Percentiles rank a stretch among this genome's conserved stretches.
These are phyloP conservation scores for Sclerurus mexicanus DNA, from an alignment of 2,113 vertebrate genomes.

Conservation along the genomic window DNA sequence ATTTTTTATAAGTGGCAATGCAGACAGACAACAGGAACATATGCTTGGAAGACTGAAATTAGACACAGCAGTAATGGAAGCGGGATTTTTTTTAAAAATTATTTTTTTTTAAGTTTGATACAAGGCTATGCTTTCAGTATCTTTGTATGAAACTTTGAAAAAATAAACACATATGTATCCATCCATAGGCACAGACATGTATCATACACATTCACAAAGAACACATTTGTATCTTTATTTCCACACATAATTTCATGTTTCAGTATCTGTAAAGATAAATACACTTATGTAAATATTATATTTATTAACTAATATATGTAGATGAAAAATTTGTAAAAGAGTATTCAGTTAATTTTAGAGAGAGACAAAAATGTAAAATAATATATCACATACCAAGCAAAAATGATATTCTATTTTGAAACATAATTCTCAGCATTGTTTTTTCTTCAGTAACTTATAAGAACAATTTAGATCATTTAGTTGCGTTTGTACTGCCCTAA, in stretches of 20 bases:
- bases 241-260: background rate
- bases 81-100: accelerated
- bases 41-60: slow-evolving; percentile 5
- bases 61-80: background rate
- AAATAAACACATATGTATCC: accelerated
- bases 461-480: background rate
- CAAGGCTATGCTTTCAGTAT: accelerated
- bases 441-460: background rate
- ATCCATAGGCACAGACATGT: accelerated
- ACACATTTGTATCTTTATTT: background rate
- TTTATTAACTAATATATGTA: background rate
- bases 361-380: background rate
- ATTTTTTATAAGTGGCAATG: background rate
- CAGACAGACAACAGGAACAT: background rate
- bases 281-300: background rate
- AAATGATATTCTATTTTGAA: background rate
- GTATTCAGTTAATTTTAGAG: background rate
- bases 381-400: background rate
- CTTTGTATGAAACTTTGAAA: background rate
- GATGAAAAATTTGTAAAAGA: background rate
- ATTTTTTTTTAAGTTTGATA: background rate
- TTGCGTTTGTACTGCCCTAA: background rate
- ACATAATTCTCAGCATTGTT: background rate
- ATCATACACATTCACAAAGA: background rate
- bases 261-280: background rate